Base-by-base conservation (phyloP, 2,797 vertebrate genomes). In the Sebastes umbrosus region DNA sequence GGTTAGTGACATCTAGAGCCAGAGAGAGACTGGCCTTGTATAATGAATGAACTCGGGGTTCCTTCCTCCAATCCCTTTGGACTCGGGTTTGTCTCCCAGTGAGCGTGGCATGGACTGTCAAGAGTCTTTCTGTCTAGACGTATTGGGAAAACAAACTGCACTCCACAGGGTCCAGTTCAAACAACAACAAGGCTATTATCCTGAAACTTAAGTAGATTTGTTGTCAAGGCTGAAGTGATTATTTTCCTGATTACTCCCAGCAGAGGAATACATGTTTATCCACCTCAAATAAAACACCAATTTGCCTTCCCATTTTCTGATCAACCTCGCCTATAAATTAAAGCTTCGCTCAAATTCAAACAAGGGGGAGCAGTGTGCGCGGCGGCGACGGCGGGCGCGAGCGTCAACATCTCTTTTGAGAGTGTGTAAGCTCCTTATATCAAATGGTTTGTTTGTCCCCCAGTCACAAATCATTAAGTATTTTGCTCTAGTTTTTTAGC, bases 391-490 rank as follows among this genome's bases (percentile, higher is more conserved):
- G 87, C 79, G 88, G 87, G 86, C 79, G n/a, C 8, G 8, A 16
- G 82, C 57, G 80, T 83, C 82, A 85, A 90, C 80, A 83, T 92
- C 84, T 90, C 92, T 93, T 93, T 86, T 85, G 85, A 92, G 91
- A 93, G 86, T 79, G 77, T 84, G 84, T 94, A 94, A 95, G 94
- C 94, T 88, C 64, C 94, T 94, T 94, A 93, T 91, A 88, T 90
- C 82, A 80, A 92, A 94, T 84, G 91, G 84, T 85, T 93, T 93
- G 89, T 93, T 94, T 93, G 90, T 92, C 91, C 88, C 91, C 87
- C 69, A 90, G 93, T 93, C 87, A 93, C 92, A 92, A 94, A 94
- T 94, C 94, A 94, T 93, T 95, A 93, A 94, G 91, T 93, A 84
- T 92, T 94, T 95, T 88, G 90, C 75, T 92, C 90, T 55, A 91